Evolutionary conservation across 2,888 invertebrate species (phyloP).

Genomic region (Pilophorus perplexus): DNA sequence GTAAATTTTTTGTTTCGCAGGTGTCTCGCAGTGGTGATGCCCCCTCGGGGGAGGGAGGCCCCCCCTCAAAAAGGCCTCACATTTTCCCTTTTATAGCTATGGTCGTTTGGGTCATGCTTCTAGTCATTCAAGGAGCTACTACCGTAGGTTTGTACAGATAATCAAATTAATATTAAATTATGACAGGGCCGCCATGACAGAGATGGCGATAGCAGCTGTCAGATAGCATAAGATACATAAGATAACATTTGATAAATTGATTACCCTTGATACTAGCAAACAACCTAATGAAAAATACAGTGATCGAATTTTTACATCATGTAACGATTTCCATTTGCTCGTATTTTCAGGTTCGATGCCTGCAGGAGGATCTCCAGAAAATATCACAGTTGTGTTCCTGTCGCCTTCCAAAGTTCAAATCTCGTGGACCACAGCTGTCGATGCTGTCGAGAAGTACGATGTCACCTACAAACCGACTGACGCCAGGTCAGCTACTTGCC

Average conservation of each 20-base stretch:
- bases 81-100: slow-evolving; percentile 51
- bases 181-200: too few relatives aligned
- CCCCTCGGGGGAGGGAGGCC: slow-evolving; percentile 36
- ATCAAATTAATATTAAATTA: slow-evolving; percentile 15
- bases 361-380: slow-evolving; percentile 68
- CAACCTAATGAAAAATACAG: too few relatives aligned
- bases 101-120: slow-evolving; percentile 60
- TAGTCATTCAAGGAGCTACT: slow-evolving; percentile 61
- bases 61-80: slow-evolving; percentile 33
- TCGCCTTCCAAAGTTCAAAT: slow-evolving; percentile 82
- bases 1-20: slow-evolving; percentile 31
- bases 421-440: slow-evolving; percentile 80
- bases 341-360: slow-evolving; percentile 59
- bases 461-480: slow-evolving; percentile 87
- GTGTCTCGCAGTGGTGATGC: slow-evolving; percentile 39
- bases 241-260: too few relatives aligned
- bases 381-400: slow-evolving; percentile 83
- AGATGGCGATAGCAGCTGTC: too few relatives aligned
- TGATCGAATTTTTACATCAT: too few relatives aligned
- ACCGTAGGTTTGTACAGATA: slow-evolving; percentile 56
- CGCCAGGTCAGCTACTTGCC: slow-evolving; percentile 70
- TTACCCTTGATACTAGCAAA: too few relatives aligned
- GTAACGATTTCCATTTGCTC: too few relatives aligned
- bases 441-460: slow-evolving; percentile 79
- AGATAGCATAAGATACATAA: too few relatives aligned